Evolutionary conservation across 1,140 invertebrate genomes (phyloP).

Genomic region (Aricia agestis): DNA sequence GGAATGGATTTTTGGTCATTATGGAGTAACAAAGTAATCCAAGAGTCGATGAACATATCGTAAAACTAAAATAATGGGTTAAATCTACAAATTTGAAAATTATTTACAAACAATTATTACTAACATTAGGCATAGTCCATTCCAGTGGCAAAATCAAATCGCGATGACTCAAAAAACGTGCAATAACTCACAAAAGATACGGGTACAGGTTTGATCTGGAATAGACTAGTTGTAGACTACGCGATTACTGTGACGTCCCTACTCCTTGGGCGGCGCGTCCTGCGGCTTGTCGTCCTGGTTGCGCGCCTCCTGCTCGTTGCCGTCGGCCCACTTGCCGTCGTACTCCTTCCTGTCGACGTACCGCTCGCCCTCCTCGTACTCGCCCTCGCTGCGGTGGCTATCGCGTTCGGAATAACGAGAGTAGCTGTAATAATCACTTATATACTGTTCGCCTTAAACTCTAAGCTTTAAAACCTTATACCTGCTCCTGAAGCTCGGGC

Average conservation of each 20-base stretch:
- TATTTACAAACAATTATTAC: slow-evolving; percentile 1
- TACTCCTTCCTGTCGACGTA: slow-evolving; percentile 78
- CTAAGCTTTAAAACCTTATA: not conserved
- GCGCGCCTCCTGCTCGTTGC: slow-evolving; percentile 61
- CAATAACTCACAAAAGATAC: not conserved
- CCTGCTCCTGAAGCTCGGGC: no score
- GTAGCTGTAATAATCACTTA: slow-evolving; percentile 47
- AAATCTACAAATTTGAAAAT: not conserved
- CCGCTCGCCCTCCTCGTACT: slow-evolving; percentile 80
- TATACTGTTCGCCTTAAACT: slow-evolving; percentile 16
- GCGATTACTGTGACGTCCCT: not conserved
- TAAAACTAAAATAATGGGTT: slow-evolving; percentile 5
- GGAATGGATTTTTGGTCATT: slow-evolving; percentile 10
- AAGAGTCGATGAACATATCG: not conserved
- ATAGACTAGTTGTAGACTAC: not conserved
- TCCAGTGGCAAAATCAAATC: not conserved
- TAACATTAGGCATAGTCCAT: not conserved
- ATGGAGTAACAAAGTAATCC: slow-evolving; percentile 10
- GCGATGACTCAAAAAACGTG: not conserved
- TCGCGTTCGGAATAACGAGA: slow-evolving; percentile 76
- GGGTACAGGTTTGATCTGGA: not conserved
- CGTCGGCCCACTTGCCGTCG: slow-evolving; percentile 80
- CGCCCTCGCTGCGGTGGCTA: slow-evolving; percentile 83
- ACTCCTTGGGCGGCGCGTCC: slow-evolving; percentile 41
- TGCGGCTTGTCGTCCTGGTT: slow-evolving; percentile 59